Conservation (phyloP, 2,797 vertebrate species). For the Gymnoscopelus braueri region DNA sequence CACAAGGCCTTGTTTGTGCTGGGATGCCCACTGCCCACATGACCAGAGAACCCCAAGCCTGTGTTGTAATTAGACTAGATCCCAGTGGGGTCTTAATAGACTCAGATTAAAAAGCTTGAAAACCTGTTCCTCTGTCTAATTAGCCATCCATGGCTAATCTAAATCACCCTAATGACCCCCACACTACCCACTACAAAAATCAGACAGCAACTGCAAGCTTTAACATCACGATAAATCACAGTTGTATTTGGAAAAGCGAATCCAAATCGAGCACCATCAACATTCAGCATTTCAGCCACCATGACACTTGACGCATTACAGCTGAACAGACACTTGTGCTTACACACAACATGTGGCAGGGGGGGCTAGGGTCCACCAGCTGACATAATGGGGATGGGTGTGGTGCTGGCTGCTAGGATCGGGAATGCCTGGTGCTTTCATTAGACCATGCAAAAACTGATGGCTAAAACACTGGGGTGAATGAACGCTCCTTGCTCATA, state of each 20-base stretch:
- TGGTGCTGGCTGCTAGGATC: slow-evolving; percentile 31
- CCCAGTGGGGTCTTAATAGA: slow-evolving; percentile 50
- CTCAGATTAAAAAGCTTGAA: slow-evolving; percentile 70
- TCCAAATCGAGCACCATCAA: not conserved
- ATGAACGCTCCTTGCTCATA: slow-evolving; percentile 21
- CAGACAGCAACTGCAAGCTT: slow-evolving; percentile 14
- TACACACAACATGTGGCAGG: slow-evolving; percentile 9
- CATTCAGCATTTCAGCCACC: not conserved
- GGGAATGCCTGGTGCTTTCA: slow-evolving; percentile 57
- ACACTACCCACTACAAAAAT: slow-evolving; percentile 9
- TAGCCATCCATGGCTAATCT: slow-evolving; percentile 63
- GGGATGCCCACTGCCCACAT: slow-evolving; percentile 25
- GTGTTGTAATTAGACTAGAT: slow-evolving; percentile 48
- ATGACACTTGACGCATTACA: not conserved
- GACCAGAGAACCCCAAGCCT: slow-evolving; percentile 42
- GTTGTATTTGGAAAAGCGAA: not conserved
- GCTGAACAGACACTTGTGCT: slow-evolving; percentile 60
- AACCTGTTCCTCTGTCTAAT: slow-evolving; percentile 72
- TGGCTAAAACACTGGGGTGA: slow-evolving; percentile 23
- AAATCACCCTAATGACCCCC: slow-evolving; percentile 63
- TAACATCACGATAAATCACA: slow-evolving; percentile 12
- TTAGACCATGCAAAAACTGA: slow-evolving; percentile 46
- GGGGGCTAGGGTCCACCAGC: slow-evolving; percentile 42
- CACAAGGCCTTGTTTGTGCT: slow-evolving; percentile 1
- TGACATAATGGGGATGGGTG: slow-evolving; percentile 68